Evolutionary conservation across 92 coral and sea anemone genomes (phyloP), one percentile per base, ranked within the genome.

Genomic region (Montipora capitata): DNA sequence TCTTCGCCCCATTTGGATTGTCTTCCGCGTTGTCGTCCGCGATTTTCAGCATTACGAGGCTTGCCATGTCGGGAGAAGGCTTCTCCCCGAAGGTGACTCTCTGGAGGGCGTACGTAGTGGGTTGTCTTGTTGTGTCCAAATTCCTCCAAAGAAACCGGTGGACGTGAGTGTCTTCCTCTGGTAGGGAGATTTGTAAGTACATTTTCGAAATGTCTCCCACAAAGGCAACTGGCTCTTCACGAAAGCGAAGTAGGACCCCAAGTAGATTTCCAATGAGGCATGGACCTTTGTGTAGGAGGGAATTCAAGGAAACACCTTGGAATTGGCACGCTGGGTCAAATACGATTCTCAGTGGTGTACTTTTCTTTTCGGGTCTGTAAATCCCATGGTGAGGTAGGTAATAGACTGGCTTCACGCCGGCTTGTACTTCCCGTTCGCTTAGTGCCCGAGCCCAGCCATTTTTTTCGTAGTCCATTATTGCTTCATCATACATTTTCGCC

Each of bases 31-130:
- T 81, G 5, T 82, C 89, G 11, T 82, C 42, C 0, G 92, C 92
- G 9, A 87, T 91, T 74, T 77, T 88, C 77, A 91, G 56, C 92
- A 91, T 87, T 18, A 82, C 82, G 67, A 68, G 77, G 51, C 83
- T 80, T 27, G 88, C 84, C 90, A 90, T 85, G 67, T 89, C 92
- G 4, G 90, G 84, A 1, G 90, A 90, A 0, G 87, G 94, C 45
- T 90, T 90, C 73, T 59, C 79, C 20, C 93, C 88, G 51, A 90
- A 27, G 35, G 35, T 27, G 35, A 27, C 35, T 27, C 35, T 27
- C 18, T 59, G 74, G 12, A 83, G 74, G 52, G 68, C 67, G 88
- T 83, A 75, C 2, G 58, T 63, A 3, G 86, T 78, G 4, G 90
- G 87, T 40, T 62, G 75, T 40, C 41, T 57, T 3, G 81, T 8